These are phyloP conservation scores for Rhagonycha fulva DNA, from an alignment of 2,888 invertebrate species.

Conservation along the genomic window DNA sequence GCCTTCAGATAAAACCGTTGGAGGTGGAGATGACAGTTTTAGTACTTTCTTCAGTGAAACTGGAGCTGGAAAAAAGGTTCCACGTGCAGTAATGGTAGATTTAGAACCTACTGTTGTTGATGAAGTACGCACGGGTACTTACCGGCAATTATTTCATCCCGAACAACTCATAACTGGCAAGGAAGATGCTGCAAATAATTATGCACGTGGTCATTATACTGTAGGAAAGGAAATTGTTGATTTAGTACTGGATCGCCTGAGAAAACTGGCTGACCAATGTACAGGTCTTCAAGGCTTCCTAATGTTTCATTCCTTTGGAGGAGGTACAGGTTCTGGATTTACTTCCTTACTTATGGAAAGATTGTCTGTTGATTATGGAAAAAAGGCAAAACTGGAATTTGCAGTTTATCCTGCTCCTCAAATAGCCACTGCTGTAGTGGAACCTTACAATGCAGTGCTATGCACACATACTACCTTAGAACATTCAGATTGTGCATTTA, in stretches of 20 bases:
- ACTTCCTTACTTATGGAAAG: slow-evolving; percentile 91
- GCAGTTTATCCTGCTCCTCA: slow-evolving; percentile 90
- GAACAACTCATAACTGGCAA: slow-evolving; percentile 89
- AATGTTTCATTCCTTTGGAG: slow-evolving; percentile 93
- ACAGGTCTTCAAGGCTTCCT: slow-evolving; percentile 81
- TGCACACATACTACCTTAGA: slow-evolving; percentile 66
- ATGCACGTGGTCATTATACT: slow-evolving; percentile 81
- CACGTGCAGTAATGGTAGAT: slow-evolving; percentile 68
- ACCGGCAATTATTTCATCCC: slow-evolving; percentile 85
- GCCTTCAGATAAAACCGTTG: slow-evolving; percentile 56
- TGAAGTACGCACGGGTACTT: slow-evolving; percentile 66
- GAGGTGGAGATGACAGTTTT: slow-evolving; percentile 50
- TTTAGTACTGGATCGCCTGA: slow-evolving; percentile 67
- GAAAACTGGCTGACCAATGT: slow-evolving; percentile 76
- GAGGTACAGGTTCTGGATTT: slow-evolving; percentile 90
- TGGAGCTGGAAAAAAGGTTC: slow-evolving; percentile 63
- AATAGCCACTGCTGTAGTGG: slow-evolving; percentile 57
- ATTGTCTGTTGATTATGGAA: slow-evolving; percentile 86
- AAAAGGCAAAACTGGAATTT: slow-evolving; percentile 59
- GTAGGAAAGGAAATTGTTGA: slow-evolving; percentile 75
- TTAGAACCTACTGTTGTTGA: slow-evolving; percentile 71
- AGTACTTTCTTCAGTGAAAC: slow-evolving; percentile 51
- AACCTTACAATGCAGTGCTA: slow-evolving; percentile 67
- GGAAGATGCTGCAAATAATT: slow-evolving; percentile 85
- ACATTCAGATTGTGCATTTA: slow-evolving; percentile 66